phyloP scores from a whole-genome alignment of 2,113 vertebrate species.

The Oxygymnocypris stewartii region DNA sequence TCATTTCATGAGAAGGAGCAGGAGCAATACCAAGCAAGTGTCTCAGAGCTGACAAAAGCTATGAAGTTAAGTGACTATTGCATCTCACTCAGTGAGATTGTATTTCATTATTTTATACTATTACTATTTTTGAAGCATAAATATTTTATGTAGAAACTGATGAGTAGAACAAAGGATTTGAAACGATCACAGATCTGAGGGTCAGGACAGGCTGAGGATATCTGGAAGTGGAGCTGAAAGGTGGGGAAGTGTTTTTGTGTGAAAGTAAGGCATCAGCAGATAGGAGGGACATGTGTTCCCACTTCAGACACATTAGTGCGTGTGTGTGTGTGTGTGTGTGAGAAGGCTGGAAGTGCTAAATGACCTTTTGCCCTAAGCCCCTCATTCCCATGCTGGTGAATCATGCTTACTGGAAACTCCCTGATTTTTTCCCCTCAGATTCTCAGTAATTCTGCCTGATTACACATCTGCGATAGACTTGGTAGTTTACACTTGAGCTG shows the following conservation, averaged over 20 bases:
- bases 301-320: not conserved
- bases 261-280: slow-evolving; percentile 57
- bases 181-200: not conserved
- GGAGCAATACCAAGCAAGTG: too few relatives aligned
- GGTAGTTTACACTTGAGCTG: not conserved
- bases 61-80: too few relatives aligned
- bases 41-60: too few relatives aligned
- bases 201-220: not conserved
- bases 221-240: slow-evolving; percentile 35
- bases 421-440: not conserved
- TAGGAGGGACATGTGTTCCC: slow-evolving; percentile 21
- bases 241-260: slow-evolving; percentile 48
- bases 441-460: not conserved
- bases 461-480: not conserved
- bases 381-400: slow-evolving; percentile 30
- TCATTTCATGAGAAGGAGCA: too few relatives aligned
- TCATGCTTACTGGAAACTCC: slow-evolving; percentile 61
- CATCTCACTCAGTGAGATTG: too few relatives aligned
- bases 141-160: not conserved
- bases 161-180: not conserved
- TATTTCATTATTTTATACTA: not conserved
- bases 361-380: slow-evolving; percentile 17
- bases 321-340: not conserved
- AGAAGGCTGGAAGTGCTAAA: not conserved
- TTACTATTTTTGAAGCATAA: not conserved